Base-by-base conservation (phyloP, 2,113 vertebrate genomes). In the Cinclus cinclus region DNA sequence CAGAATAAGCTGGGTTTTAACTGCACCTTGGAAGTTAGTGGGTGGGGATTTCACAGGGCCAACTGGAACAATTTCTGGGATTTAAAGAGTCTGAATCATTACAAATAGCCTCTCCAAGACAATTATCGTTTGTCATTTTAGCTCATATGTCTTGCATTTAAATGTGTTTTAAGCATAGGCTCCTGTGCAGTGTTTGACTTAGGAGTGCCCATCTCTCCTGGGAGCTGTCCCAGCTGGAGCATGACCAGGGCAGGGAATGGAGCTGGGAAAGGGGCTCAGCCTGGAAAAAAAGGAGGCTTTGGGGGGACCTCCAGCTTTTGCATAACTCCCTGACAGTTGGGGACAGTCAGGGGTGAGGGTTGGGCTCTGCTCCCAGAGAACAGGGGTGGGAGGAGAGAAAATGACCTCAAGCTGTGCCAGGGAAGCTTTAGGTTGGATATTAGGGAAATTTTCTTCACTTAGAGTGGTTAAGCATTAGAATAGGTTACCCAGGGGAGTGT, bases 381-480 rank as follows among this genome's bases (percentile, higher is more conserved):
- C 24, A 39, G 20, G 23, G 16, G 60, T 39, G 41, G 24, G 24
- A 67, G 2, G 35, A 76, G 55, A 39, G 30, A 4, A 4, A 53
- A 89, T 4, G 0, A 2, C 16, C 28, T 53, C 78, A 22, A 7
- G 17, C 22, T 76, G 22, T n/a, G 8, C 25, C 0, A 0, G 30
- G 24, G 20, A 12, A 55, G 7, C 30, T 31, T 89, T n/a, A 62
- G 25, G 8, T 41, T 35, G 3, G 55, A 27, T 41, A 31, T 23
- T 25, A n/a, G 9, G 10, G 24, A 55, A 35, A 13, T 31, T 62
- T 73, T 35, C n/a, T 47, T 41, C n/a, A 31, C 31, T 22, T 55
- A 35, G 42, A 44, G 24, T 21, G 17, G 14, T 60, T 39, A 60
- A 52, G 11, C 24, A 19, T 19, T 62, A 39, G 47, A 24, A n/a